Evolutionary conservation across 2,888 invertebrate genomes (phyloP), one percentile per base, ranked within the genome.

Genomic region (Schrankia costaestrigalis): DNA sequence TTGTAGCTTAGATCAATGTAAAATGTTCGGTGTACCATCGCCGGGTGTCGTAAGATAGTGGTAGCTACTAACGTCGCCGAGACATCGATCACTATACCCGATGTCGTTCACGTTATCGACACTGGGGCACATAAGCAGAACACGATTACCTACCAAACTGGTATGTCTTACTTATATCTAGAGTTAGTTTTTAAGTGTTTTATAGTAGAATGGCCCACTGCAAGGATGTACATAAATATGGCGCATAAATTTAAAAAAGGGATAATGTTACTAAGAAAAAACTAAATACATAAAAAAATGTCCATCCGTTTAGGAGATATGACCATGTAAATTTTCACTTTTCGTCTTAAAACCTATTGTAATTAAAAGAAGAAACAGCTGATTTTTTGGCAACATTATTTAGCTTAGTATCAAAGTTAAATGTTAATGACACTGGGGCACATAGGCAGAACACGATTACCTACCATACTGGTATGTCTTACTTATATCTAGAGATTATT

Each of bases 11-110:
- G 91, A 91, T 3, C 92, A 93, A 65, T 75, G 74, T 1, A 83
- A 76, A 36, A 91, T 92, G 71, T 92, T 92, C 62, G 60, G 77
- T 0, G 63, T 49, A 6, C 80, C 90, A 0, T 76, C 89, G 0
- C 67, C 70, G 0, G 90, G 90, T 0, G 65, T 89, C 79, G 93
- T 1, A 94, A 94, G 71, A 87, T 94, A 37, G 92, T 94, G 11
- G 71, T 94, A 7, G 86, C 93, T 0, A 94, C 94, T 0, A 93
- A 94, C 56, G 90, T 94, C 23, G 89, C 93, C 0, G 91, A 94
- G 62, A 93, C 93, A 0, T 92, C 93, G 1, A 89, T 94, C n/a
- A 94, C 94, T 0, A 90, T 94, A 39, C 89, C 91, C 0, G 94
- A 94, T 59, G 91, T 93, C 0, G 89, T 90, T 0, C 91, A 92